Evolutionary conservation across 2,888 invertebrate genomes (phyloP).

Genomic region (Cryptus armator): DNA sequence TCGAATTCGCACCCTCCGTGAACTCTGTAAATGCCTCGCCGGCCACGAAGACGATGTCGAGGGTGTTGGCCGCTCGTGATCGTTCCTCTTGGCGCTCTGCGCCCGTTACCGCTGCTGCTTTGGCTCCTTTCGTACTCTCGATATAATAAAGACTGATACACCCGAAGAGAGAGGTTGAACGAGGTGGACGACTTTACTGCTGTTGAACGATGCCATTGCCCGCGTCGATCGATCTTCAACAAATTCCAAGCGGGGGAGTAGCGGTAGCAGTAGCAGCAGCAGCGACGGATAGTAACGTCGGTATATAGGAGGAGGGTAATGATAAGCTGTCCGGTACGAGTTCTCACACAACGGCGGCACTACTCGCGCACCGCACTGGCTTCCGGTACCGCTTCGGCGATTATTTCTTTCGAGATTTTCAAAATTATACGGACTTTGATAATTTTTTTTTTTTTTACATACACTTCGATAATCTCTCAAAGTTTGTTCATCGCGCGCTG

Average conservation of each 20-base stretch:
- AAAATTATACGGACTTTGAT: background rate
- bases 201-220: constrained; percentile 66
- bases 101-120: background rate
- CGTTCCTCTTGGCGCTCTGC: background rate
- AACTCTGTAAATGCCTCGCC: constrained; percentile 40
- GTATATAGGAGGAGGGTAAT: background rate
- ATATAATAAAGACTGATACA: background rate
- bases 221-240: constrained; percentile 65
- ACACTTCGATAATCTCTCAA: background rate
- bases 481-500: background rate
- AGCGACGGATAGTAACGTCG: background rate
- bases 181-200: constrained; percentile 42
- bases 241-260: constrained; percentile 40
- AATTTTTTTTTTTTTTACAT: background rate
- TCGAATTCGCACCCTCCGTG: constrained; percentile 62
- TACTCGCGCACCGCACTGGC: constrained; percentile 4
- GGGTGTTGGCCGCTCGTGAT: constrained; percentile 33
- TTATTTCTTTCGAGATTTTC: background rate
- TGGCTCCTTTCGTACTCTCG: background rate
- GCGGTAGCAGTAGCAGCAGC: background rate
- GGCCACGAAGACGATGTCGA: constrained; percentile 30
- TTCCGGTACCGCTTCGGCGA: constrained; percentile 13
- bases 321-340: constrained; percentile 16
- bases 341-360: background rate
- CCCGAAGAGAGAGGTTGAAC: constrained; percentile 1